Base-by-base conservation (phyloP, 2,888 invertebrate genomes). In the Meiosimyza decipiens region DNA sequence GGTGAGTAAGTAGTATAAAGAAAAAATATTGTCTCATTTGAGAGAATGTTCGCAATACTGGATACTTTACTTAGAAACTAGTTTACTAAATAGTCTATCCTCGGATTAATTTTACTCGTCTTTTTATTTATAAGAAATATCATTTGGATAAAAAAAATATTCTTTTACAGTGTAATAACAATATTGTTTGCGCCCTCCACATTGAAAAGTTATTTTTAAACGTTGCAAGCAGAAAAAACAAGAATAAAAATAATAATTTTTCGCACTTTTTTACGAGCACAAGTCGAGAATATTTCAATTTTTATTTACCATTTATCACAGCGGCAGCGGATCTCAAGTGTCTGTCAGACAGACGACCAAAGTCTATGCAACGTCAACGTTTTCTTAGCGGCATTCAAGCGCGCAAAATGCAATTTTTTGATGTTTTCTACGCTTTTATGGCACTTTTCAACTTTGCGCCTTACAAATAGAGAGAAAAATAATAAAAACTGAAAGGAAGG, bases 281-380 rank as follows among this genome's bases (percentile, higher is more conserved):
- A 50, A 51, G 22, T 40, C 47, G 55, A 73, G 69, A 67, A 71
- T 67, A 18, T 68, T 63, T 54, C 57, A 68, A 51, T 63, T 68
- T 62, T 72, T 72, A 72, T 72, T 74, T 72, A 66, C 72, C 74
- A 74, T 74, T 74, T 72, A 74, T 74, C 69, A 74, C 64, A 50
- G 59, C 18, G 2, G 63, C 63, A 47, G 50, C 28, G 28, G 15
- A 64, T 50, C 64, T 60, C 18, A n/a, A 28, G 18, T 22, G 15
- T 16, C 64, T 49, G 15, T 51, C 51, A 40, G 60, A n/a, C 57
- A 18, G 57, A 57, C 57, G 22, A 57, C 16, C 16, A 18, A 57
- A 13, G 33, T 22, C 47, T n/a, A 22, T 40, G 18, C 18, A n/a
- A 28, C 63, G 33, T 28, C 63, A 33, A 16, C 71, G 55, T 54